These are phyloP conservation scores for Drosophila suzukii DNA, from an alignment of 1,140 invertebrate genomes.

Conservation along the genomic window DNA sequence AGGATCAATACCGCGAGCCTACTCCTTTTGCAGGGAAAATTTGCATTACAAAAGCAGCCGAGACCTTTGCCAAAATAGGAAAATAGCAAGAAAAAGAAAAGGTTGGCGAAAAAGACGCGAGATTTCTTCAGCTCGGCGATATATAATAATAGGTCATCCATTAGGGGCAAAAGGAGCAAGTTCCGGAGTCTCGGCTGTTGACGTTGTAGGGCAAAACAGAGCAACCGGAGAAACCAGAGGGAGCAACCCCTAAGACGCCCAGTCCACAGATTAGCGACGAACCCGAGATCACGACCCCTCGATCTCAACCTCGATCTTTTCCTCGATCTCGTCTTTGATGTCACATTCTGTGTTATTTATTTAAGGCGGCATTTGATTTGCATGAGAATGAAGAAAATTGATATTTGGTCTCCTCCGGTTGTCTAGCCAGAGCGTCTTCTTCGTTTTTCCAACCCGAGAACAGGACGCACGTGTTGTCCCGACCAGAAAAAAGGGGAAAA, in stretches of 20 bases:
- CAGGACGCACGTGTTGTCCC: slow-evolving; percentile 69
- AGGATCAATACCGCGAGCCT: slow-evolving; percentile 76
- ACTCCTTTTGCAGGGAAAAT: slow-evolving; percentile 41
- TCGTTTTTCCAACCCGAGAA: slow-evolving; percentile 15
- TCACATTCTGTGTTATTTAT: slow-evolving; percentile 79
- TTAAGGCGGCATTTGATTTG: slow-evolving; percentile 79
- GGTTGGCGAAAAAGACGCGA: slow-evolving; percentile 73
- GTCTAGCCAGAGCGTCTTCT: slow-evolving; percentile 66
- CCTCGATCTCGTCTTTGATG: slow-evolving; percentile 56
- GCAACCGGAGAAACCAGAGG: slow-evolving; percentile 24
- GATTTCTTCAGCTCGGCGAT: slow-evolving; percentile 24
- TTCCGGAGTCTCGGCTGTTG: slow-evolving; percentile 61
- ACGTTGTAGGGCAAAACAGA: slow-evolving; percentile 68
- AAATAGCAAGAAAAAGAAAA: slow-evolving; percentile 24
- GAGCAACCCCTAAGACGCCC: slow-evolving; percentile 66
- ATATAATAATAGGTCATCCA: slow-evolving; percentile 76
- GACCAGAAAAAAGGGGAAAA: slow-evolving; percentile 13
- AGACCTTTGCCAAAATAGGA: slow-evolving; percentile 49
- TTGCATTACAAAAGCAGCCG: slow-evolving; percentile 67
- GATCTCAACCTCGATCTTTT: slow-evolving; percentile 38
- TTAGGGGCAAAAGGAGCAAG: slow-evolving; percentile 67
- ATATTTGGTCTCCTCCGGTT: slow-evolving; percentile 74
- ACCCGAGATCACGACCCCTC: slow-evolving; percentile 47
- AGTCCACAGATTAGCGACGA: slow-evolving; percentile 51
- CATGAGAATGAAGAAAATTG: slow-evolving; percentile 82